phyloP scores from a whole-genome alignment of 2,113 vertebrate species.

The Syrrhaptes paradoxus region DNA sequence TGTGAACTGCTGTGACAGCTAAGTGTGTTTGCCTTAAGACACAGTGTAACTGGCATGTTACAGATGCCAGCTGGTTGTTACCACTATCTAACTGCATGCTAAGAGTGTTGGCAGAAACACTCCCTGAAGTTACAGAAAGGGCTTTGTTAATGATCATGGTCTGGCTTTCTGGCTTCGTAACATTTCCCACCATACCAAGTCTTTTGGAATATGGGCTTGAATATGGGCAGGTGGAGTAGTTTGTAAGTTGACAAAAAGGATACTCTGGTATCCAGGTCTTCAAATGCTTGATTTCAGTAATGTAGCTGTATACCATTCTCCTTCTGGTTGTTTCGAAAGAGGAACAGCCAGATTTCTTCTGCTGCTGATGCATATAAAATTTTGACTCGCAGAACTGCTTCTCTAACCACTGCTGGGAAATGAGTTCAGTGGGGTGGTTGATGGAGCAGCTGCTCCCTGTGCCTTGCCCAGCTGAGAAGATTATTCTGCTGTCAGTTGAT shows the following conservation, averaged over 20 bases:
- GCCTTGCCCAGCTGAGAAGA: conserved; percentile 51
- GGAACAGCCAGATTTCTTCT: conserved; percentile 20
- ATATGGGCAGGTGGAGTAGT: background rate
- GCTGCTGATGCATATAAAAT: conserved; percentile 64
- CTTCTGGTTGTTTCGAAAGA: background rate
- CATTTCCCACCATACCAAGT: background rate
- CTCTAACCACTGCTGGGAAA: conserved; percentile 60
- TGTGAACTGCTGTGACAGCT: background rate
- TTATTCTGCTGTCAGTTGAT: conserved; percentile 53
- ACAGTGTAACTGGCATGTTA: background rate
- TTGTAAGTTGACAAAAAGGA: background rate
- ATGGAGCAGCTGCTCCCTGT: conserved; percentile 61
- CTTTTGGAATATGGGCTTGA: background rate
- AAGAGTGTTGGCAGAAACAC: background rate
- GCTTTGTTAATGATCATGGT: background rate
- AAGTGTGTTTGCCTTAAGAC: background rate
- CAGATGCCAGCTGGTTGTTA: background rate
- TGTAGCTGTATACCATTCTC: background rate
- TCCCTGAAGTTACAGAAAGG: background rate
- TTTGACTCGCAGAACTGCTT: conserved; percentile 53
- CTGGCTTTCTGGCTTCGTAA: background rate
- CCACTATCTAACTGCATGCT: background rate
- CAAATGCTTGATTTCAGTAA: background rate
- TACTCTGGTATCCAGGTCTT: background rate
- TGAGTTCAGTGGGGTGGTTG: conserved; percentile 64